Conservation (phyloP, 2,113 vertebrate genomes). For the Synchiropus splendidus region DNA sequence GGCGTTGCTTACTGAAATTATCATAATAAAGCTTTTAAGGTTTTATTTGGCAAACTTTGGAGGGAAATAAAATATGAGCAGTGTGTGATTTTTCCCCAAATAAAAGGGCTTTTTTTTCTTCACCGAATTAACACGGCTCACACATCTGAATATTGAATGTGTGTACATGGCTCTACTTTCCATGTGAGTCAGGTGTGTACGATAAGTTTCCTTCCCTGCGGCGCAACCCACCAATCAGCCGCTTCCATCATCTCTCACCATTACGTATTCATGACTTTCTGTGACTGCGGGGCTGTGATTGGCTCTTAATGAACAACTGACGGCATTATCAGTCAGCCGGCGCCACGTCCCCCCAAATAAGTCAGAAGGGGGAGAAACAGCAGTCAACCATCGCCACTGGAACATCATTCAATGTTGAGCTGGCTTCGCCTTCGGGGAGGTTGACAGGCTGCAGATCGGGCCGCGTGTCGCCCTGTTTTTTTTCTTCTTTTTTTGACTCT, state of each 20-base stretch:
- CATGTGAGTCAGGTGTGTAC: conserved; percentile 31
- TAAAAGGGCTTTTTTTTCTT: too few species aligned
- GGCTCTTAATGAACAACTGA: conserved; percentile 58
- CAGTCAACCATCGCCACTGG: conserved; percentile 30
- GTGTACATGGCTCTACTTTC: conserved; percentile 2
- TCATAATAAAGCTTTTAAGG: too few species aligned
- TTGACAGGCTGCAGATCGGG: conserved; percentile 40
- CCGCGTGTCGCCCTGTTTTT: too few species aligned
- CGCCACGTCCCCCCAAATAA: conserved; percentile 34
- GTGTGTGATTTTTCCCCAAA: too few species aligned
- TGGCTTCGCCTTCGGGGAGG: conserved; percentile 10
- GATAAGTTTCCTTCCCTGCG: conserved; percentile 40
- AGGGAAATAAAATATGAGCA: too few species aligned
- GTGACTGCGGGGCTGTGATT: conserved; percentile 59
- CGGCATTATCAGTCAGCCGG: conserved; percentile 51
- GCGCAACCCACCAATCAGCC: conserved; percentile 46
- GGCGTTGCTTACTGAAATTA: too few species aligned
- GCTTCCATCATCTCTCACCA: conserved; percentile 50
- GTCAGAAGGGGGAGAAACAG: too few species aligned
- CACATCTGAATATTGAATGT: background rate
- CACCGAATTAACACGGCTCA: too few species aligned
- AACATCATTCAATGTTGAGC: conserved; percentile 44
- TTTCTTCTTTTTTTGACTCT: too few species aligned
- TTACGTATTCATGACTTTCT: conserved; percentile 62
- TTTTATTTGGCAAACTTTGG: too few species aligned